Evolutionary conservation across 2,113 vertebrate genomes (phyloP).

Genomic region (Tachuris rubrigastra): DNA sequence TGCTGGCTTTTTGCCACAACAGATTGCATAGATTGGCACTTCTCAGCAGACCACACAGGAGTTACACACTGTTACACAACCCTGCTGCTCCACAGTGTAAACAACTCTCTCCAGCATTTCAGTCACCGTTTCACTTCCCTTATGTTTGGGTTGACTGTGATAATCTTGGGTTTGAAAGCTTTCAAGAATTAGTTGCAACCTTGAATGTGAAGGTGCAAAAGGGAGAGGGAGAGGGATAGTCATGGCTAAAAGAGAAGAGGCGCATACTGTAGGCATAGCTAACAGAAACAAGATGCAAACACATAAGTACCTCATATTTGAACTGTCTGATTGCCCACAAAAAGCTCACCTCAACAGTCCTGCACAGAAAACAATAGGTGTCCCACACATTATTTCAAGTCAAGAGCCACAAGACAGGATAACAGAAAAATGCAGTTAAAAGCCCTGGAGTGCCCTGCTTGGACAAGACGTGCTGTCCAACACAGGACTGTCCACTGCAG

Average conservation of each 20-base stretch:
- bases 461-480: neutral
- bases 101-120: neutral
- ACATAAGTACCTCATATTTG: rapidly evolving
- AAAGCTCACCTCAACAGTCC: neutral
- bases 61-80: neutral
- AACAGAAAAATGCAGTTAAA: neutral
- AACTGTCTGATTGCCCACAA: neutral
- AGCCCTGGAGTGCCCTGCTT: neutral
- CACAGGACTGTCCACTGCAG: neutral
- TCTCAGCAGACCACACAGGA: neutral
- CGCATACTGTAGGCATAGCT: no score
- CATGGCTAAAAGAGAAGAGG: neutral
- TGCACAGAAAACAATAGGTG: neutral
- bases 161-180: neutral
- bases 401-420: neutral
- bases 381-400: neutral
- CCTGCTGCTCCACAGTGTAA: neutral
- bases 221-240: neutral
- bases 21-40: neutral
- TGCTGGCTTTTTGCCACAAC: neutral
- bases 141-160: neutral
- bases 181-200: neutral
- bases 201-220: neutral
- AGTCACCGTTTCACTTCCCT: neutral
- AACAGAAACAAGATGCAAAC: neutral